A percentile compares a stretch with the other conserved stretches of the same genome.
Evolutionary conservation across 2,113 vertebrate species (phyloP).

Genomic region (Sorex araneus): DNA sequence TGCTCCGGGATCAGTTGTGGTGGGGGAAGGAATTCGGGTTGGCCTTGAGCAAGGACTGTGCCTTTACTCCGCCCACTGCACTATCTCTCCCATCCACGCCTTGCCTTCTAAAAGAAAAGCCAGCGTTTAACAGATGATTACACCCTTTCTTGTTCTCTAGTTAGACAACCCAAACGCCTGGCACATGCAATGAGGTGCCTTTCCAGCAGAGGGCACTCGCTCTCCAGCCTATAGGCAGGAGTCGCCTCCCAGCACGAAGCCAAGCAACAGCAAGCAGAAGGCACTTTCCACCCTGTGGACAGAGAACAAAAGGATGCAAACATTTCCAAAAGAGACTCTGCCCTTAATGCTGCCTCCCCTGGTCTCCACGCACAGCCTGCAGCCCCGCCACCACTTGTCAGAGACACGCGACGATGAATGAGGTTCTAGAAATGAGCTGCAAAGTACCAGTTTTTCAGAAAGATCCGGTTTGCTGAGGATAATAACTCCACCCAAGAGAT

Average conservation of each 20-base stretch:
- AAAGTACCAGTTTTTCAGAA: not conserved
- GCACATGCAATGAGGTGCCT: not conserved
- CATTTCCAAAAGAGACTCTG: not conserved
- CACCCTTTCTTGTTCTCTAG: not conserved
- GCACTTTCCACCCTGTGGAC: not conserved
- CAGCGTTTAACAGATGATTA: not conserved
- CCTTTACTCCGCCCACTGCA: too few species aligned
- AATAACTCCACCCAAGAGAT: not conserved
- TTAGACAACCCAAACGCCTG: not conserved
- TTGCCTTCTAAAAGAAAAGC: not conserved
- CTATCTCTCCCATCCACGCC: too few species aligned
- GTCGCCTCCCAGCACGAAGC: fast-evolving
- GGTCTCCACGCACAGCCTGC: not conserved
- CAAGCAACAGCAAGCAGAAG: not conserved
- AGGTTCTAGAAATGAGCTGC: too few species aligned
- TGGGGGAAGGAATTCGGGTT: too few species aligned
- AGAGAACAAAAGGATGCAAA: not conserved
- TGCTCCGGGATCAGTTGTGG: too few species aligned
- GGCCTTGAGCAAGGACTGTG: too few species aligned
- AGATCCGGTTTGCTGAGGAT: not conserved
- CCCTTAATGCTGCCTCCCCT: not conserved
- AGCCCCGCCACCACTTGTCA: not conserved
- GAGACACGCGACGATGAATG: not conserved
- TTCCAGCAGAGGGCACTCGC: conserved; percentile 73
- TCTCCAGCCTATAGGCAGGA: conserved; percentile 8